These are phyloP conservation scores for Craniophora ligustri DNA, from an alignment of 2,888 invertebrate genomes.

Conservation along the genomic window DNA sequence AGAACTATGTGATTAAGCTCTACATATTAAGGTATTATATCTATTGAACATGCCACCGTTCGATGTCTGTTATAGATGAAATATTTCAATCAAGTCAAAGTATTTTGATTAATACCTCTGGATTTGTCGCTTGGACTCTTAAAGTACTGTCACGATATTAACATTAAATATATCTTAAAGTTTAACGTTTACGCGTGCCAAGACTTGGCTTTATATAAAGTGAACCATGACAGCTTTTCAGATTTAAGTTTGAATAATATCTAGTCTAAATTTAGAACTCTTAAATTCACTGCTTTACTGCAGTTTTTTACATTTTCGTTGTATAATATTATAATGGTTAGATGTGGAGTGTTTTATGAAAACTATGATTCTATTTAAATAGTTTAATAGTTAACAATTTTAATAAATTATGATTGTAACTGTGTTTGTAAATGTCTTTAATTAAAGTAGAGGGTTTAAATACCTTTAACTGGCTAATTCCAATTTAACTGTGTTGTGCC, in stretches of 20 bases:
- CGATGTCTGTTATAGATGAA: constrained; percentile 26
- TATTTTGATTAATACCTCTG: constrained; percentile 35
- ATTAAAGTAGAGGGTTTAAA: too few relatives aligned
- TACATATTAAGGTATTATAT: constrained; percentile 9
- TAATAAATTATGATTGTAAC: too few relatives aligned
- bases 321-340: too few relatives aligned
- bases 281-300: too few relatives aligned
- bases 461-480: too few relatives aligned
- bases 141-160: constrained; percentile 9
- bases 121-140: constrained; percentile 29
- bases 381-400: too few relatives aligned
- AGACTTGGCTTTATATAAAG: constrained; percentile 12
- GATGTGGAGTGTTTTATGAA: too few relatives aligned
- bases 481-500: too few relatives aligned
- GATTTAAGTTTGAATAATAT: constrained; percentile 21
- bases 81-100: constrained; percentile 41
- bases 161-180: constrained; percentile 22
- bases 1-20: constrained; percentile 7
- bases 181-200: constrained; percentile 29
- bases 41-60: constrained; percentile 26
- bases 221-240: constrained; percentile 15
- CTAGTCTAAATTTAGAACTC: not conserved
- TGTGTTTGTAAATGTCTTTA: too few relatives aligned
- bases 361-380: too few relatives aligned
- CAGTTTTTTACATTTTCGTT: too few relatives aligned